Evolutionary conservation across 2,888 invertebrate species (phyloP), one percentile per base, ranked within the genome.

Genomic region (Lasioglossum figueresi): DNA sequence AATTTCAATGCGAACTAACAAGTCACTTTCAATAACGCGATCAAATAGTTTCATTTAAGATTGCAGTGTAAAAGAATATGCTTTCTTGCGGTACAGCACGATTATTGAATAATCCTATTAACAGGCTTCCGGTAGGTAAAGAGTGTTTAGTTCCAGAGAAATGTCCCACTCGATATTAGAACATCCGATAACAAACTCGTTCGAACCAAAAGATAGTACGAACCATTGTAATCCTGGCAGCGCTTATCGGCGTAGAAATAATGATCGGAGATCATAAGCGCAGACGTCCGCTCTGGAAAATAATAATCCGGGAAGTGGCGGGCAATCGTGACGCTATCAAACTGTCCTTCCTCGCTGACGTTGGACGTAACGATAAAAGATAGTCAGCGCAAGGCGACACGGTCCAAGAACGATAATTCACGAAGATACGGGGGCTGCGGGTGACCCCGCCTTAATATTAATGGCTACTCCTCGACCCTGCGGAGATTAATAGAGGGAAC

Each of bases 401-500:
- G 84, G 82, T 80, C 87, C 85, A 63, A 37, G 86, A 88, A 87
- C 90, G 92, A 92, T 92, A 90, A 92, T 92, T 93, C 92, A 93
- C 92, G 85, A 91, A 92, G 90, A 91, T 91, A 90, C 88, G 88
- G 86, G 91, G 87, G 37, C 71, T 85, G 86, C 83, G 86, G 84
- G 83, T 93, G 91, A 92, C 91, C 92, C 90, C 88, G 83, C 88
- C 88, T 90, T 82, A 82, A 92, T 93, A 93, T 93, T 93, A 94
- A 94, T 93, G 92, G 90, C 87, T 87, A 87, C 85, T 89, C 84
- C 87, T 82, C 91, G 87, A 91, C 89, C 90, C 88, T 84, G 92
- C 86, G 87, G 91, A 93, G 93, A 94, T 93, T 93, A 92, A 94
- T 93, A 91, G 92, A 90, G 83, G 79, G 75, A 83, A 83, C 79